These are phyloP conservation scores for Chiloscyllium punctatum DNA, from an alignment of 2,797 vertebrate genomes.

Conservation along the genomic window DNA sequence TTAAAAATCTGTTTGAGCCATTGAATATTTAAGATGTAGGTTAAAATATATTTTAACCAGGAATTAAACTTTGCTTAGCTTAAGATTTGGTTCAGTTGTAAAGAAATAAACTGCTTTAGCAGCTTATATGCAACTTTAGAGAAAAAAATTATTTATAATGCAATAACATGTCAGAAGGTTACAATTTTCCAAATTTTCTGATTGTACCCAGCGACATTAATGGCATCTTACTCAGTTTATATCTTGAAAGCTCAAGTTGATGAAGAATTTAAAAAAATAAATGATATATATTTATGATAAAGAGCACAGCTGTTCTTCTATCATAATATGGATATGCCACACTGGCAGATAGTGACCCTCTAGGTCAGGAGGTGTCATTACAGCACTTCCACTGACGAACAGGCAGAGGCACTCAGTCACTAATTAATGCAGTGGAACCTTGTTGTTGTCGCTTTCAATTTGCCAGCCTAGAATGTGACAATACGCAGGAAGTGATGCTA, in stretches of 20 bases:
- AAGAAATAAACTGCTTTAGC: not conserved
- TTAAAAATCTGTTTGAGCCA: not conserved
- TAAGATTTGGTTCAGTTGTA: not conserved
- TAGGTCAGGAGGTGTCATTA: conserved; percentile 38
- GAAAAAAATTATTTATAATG: not conserved
- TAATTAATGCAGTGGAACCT: conserved; percentile 34
- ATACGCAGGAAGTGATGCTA: conserved; percentile 32
- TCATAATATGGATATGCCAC: conserved; percentile 27
- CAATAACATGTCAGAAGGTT: not conserved
- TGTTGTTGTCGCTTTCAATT: conserved; percentile 36
- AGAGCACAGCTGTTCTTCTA: conserved; percentile 32
- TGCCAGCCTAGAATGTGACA: conserved; percentile 9
- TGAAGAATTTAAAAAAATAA: not conserved
- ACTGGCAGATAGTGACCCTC: conserved; percentile 37
- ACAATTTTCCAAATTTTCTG: not conserved
- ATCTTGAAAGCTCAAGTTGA: conserved; percentile 16
- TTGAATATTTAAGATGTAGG: not conserved
- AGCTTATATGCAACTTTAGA: not conserved
- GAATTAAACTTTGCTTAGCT: not conserved
- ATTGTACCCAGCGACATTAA: not conserved
- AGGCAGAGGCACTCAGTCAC: conserved; percentile 35
- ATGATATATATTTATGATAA: conserved; percentile 1
- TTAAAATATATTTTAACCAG: not conserved
- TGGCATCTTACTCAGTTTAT: not conserved
- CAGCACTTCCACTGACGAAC: conserved; percentile 32